Percentiles rank a stretch among this genome's conserved stretches.
Evolutionary conservation across 2,797 vertebrate species (phyloP).

Genomic region (Poeciliopsis turneri): DNA sequence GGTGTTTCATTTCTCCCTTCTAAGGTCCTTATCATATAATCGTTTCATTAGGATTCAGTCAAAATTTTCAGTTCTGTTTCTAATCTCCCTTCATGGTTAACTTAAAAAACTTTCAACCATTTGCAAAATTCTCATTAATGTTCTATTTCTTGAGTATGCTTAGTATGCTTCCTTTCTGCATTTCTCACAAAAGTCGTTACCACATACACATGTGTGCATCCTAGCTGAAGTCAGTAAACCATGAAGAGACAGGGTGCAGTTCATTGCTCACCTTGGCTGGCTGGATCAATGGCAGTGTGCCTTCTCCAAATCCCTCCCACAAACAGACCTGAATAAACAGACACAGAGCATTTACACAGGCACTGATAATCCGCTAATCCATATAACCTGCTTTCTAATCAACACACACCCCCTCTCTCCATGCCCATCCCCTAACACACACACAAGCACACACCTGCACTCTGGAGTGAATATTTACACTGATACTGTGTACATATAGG

Average conservation of each 20-base stretch:
- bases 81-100: neutral
- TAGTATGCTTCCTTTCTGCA: constrained; percentile 32
- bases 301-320: constrained; percentile 80
- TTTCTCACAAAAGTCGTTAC: constrained; percentile 20
- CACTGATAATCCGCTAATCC: constrained; percentile 84
- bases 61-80: neutral
- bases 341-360: constrained; percentile 77
- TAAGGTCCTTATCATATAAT: neutral
- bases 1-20: neutral
- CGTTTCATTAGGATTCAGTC: neutral
- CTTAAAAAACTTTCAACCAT: neutral
- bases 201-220: constrained; percentile 9
- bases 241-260: constrained; percentile 69
- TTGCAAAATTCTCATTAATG: constrained; percentile 38
- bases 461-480: constrained; percentile 30
- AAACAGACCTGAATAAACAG: constrained; percentile 87
- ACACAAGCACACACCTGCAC: constrained; percentile 4
- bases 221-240: constrained; percentile 64
- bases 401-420: constrained; percentile 35
- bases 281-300: constrained; percentile 82
- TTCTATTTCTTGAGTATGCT: constrained; percentile 52
- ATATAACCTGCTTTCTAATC: constrained; percentile 73
- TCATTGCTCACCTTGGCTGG: constrained; percentile 80
- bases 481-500: constrained; percentile 29
- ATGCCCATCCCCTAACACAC: neutral